Evolutionary conservation across 2,113 vertebrate species (phyloP), one percentile per base, ranked within the genome.

Genomic region (Varanus komodoensis): DNA sequence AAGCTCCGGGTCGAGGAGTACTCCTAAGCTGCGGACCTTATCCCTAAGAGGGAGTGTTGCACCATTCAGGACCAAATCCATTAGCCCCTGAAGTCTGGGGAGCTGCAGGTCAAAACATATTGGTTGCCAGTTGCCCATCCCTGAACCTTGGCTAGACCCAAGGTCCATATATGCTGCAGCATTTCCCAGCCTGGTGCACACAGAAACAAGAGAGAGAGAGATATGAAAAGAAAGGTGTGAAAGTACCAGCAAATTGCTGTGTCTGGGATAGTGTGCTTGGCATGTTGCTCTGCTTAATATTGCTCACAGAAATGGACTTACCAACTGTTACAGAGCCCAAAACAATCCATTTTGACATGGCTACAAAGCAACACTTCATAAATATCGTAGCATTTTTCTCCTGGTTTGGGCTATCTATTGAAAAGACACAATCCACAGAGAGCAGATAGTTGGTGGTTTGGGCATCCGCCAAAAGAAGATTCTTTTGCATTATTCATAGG

Each of bases 401-500:
- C 80, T 9, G 73, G 25, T 88, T 2, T 64, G 78, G 90, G 23
- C 2, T 87, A 61, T 84, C 15, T 61, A 82, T 85, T 87, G 84
- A 88, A 83, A 89, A 9, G 64, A 71, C 29, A 89, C 32, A 80
- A 75, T 57, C 21, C 48, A 89, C 89, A 74, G 90, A 44, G 17
- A 90, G 38, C 12, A 84, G 52, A 88, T 8, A 61, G 3, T 84
- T 95, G 54, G 84, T n/a, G 32, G 32, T 87, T 94, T 91, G 7
- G 89, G 8, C 44, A 89, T 4, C 67, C 90, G 75, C 77, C 80
- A 90, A 71, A 89, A 85, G 34, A 27, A n/a, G 8, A 23, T 50
- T 29, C 61, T 84, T 92, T 73, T 82, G 93, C 92, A 91, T 85
- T 89, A 94, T 81, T 92, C 68, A 92, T 89, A 75, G 6, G 80